Evolutionary conservation across 2,113 vertebrate genomes (phyloP).

Genomic region (Aegotheles bennettii): DNA sequence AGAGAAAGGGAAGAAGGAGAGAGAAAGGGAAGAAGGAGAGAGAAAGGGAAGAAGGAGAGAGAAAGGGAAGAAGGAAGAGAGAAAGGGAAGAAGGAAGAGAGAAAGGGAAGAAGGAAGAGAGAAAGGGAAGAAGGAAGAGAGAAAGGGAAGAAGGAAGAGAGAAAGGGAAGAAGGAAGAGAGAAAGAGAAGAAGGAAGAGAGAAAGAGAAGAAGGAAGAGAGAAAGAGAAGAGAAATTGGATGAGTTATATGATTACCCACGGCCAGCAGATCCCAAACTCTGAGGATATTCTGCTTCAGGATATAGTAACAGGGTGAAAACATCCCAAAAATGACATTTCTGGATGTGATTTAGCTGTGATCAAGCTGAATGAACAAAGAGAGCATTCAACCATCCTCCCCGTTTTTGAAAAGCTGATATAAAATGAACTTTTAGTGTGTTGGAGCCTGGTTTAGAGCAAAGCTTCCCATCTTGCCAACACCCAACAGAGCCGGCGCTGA

Average conservation of each 20-base stretch:
- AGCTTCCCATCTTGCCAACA: background rate
- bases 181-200: too few species aligned
- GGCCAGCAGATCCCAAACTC: background rate
- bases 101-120: too few species aligned
- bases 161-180: too few species aligned
- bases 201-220: too few species aligned
- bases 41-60: too few species aligned
- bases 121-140: too few species aligned
- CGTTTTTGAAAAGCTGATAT: background rate
- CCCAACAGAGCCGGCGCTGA: fast-evolving
- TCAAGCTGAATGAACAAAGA: background rate
- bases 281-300: background rate
- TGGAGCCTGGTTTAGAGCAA: background rate
- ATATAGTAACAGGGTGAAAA: background rate
- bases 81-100: too few species aligned
- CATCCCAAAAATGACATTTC: fast-evolving
- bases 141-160: too few species aligned
- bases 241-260: fast-evolving
- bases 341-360: background rate
- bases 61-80: too few species aligned
- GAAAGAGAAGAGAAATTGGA: too few species aligned
- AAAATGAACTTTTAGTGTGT: background rate
- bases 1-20: too few species aligned
- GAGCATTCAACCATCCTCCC: background rate
- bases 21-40: too few species aligned